Base-by-base conservation (phyloP, 2,888 invertebrate species). In the Diarsia dahlii region DNA sequence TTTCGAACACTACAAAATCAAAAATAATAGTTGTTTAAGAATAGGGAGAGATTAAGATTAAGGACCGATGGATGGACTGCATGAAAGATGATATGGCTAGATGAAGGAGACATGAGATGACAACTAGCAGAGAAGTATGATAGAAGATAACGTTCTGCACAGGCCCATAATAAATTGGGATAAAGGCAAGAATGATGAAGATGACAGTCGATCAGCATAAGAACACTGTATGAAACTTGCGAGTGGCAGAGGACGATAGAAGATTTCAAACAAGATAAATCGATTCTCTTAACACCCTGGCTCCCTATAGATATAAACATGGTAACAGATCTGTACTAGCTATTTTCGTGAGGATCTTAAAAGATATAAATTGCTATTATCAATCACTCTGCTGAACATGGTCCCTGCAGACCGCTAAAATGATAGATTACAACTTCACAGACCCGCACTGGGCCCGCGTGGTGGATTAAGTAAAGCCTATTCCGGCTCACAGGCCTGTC, bases 281-380 rank as follows among this genome's bases (percentile, higher is more conserved):
- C 28, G 58, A 1, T 4, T 28, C 10, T 12, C 58, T 18, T 3
- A 58, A 34, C 58, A 60, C 9, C 9, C 18, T 58, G 6, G n/a
- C 23, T 18, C 1, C 15, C 15, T 28, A 9, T 18, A 18, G 56
- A 56, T 8, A n/a, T 34, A 34, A 52, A 60, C 39, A 66, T 46
- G 46, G 15, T 62, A 48, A 60, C 48, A 60, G 39, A 68, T 58
- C 12, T 64, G 54, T 54, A 50, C 23, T 23, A 65, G 3, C 2
- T 48, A 48, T 56, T 66, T 70, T 50, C 1, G 10, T 34, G 2
- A 4, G 2, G 10, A 4, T 0, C n/a, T 58, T 18, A 13, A 3
- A 68, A 28, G 20, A 39, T 23, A 58, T n/a, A 15, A 46, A 77
- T 58, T 58, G 15, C 28, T 64, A 12, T 56, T 20, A 64, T 78